Evolutionary conservation across 2,888 invertebrate genomes (phyloP).

Genomic region (Diarsia brunnea): DNA sequence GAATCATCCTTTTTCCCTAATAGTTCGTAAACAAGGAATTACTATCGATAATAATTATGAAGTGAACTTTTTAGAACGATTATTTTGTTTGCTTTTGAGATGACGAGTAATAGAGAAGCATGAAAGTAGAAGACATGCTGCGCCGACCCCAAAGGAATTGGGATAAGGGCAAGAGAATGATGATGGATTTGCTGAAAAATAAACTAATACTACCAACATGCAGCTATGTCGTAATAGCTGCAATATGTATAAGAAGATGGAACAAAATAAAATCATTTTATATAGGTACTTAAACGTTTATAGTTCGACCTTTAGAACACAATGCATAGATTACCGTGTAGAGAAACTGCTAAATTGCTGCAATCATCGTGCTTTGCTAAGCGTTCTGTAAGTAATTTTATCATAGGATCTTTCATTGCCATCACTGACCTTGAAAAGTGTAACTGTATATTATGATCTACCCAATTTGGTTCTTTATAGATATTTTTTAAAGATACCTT

Average conservation of each 20-base stretch:
- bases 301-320: slow-evolving; percentile 47
- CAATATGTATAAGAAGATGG: slow-evolving; percentile 17
- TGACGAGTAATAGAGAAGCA: too few species aligned
- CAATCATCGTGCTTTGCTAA: slow-evolving; percentile 37
- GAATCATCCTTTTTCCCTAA: neutral
- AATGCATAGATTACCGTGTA: slow-evolving; percentile 47
- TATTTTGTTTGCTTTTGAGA: neutral
- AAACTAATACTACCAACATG: neutral
- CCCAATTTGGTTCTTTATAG: neutral
- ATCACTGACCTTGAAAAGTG: slow-evolving; percentile 3
- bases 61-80: neutral
- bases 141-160: too few species aligned
- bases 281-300: slow-evolving; percentile 8
- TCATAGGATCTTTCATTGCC: neutral
- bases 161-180: too few species aligned
- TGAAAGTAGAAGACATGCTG: too few species aligned
- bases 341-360: slow-evolving; percentile 47
- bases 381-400: slow-evolving; percentile 28
- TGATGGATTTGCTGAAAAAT: neutral
- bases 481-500: neutral
- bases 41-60: neutral
- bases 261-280: slow-evolving; percentile 21
- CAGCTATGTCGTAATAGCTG: slow-evolving; percentile 4
- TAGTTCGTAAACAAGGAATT: neutral
- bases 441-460: too few species aligned